phyloP scores from a whole-genome alignment of 1,140 invertebrate genomes.

The Globodera rostochiensis region DNA sequence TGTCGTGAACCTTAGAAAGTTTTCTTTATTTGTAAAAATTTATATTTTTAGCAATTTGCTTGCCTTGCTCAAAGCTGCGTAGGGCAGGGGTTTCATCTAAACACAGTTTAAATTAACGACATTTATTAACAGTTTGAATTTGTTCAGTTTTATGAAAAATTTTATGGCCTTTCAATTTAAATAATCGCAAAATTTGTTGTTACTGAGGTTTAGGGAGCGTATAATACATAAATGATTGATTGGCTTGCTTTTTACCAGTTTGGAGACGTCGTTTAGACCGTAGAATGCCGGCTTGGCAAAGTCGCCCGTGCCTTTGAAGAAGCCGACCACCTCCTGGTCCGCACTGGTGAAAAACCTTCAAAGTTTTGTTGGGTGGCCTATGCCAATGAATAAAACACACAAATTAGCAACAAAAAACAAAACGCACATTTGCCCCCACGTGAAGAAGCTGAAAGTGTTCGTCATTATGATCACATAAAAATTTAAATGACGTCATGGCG shows the following conservation, averaged over 20 bases:
- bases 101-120: background rate
- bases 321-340: conserved; percentile 61
- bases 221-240: background rate
- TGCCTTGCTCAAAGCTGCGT: conserved; percentile 60
- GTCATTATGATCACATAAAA: background rate
- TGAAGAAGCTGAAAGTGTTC: conserved; percentile 45
- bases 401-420: too few species aligned
- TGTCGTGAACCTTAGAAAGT: conserved; percentile 58
- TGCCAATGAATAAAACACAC: too few species aligned
- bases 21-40: conserved; percentile 18
- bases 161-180: too few species aligned
- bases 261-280: conserved; percentile 53
- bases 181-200: too few species aligned
- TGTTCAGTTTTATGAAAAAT: too few species aligned
- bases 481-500: background rate
- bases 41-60: conserved; percentile 14
- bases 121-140: too few species aligned
- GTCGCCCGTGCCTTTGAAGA: conserved; percentile 65
- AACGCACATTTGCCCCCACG: conserved; percentile 57
- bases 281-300: conserved; percentile 61
- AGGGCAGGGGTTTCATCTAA: conserved; percentile 62
- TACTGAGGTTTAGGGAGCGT: conserved; percentile 29
- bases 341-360: conserved; percentile 54
- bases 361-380: background rate
- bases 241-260: conserved; percentile 6